phyloP scores from a whole-genome alignment of 2,113 vertebrate genomes.

The Chloroceryle aenea region DNA sequence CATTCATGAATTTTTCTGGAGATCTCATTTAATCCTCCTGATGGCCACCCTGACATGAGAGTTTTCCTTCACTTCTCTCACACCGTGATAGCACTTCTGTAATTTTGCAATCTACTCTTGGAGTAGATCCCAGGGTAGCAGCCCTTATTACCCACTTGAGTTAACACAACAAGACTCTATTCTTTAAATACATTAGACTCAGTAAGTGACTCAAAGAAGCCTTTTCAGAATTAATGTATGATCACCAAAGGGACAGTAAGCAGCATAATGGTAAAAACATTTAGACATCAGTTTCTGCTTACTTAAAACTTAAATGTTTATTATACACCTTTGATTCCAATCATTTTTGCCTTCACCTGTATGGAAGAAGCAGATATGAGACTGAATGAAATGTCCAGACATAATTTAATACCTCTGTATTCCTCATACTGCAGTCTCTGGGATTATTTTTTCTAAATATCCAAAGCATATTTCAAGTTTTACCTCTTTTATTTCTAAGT shows the following conservation, averaged over 20 bases:
- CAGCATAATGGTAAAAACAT: background rate
- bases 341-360: background rate
- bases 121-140: background rate
- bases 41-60: background rate
- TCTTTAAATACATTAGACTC: background rate
- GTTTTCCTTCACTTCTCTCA: background rate
- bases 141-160: background rate
- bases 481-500: background rate
- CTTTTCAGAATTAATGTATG: background rate
- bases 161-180: background rate
- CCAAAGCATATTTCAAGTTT: background rate
- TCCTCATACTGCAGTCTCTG: background rate
- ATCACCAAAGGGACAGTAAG: background rate
- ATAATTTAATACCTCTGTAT: background rate
- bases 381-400: background rate
- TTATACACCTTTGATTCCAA: background rate
- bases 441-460: background rate
- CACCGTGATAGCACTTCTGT: background rate
- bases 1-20: background rate
- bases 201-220: background rate
- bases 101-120: background rate
- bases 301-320: background rate
- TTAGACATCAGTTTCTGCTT: background rate
- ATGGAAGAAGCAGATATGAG: background rate
- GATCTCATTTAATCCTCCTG: background rate